Conservation (phyloP, 2,888 invertebrate genomes). For the Crocallis elinguaria region DNA sequence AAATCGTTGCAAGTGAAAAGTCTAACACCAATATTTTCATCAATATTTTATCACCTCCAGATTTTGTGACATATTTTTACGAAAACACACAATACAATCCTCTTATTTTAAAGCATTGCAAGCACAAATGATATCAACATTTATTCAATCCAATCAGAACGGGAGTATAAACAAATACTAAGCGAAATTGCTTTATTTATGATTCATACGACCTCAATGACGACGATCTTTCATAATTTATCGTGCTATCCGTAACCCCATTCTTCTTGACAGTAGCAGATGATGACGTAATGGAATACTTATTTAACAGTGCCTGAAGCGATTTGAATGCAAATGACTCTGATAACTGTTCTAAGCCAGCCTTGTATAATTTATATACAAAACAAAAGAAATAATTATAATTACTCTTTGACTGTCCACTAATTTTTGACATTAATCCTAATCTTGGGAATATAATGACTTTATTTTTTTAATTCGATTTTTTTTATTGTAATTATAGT, state of each 20-base stretch:
- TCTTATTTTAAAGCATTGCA: background rate
- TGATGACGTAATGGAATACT: slow-evolving; percentile 13
- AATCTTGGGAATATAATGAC: too few species aligned
- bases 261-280: slow-evolving; percentile 10
- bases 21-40: too few species aligned
- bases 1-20: too few species aligned
- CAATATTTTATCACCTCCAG: too few species aligned
- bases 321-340: slow-evolving; percentile 2
- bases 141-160: background rate
- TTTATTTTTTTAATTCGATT: too few species aligned
- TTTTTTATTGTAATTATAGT: too few species aligned
- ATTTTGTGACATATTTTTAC: too few species aligned
- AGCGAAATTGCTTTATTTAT: background rate
- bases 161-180: background rate
- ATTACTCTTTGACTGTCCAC: too few species aligned
- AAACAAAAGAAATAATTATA: too few species aligned
- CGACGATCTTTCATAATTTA: slow-evolving; percentile 17
- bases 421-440: too few species aligned
- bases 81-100: too few species aligned
- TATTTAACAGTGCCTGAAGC: slow-evolving; percentile 5
- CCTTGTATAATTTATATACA: too few species aligned
- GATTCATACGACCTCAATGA: slow-evolving; percentile 6
- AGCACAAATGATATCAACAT: background rate
- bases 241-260: slow-evolving; percentile 13
- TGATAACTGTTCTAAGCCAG: background rate